phyloP scores from a whole-genome alignment of 1,140 invertebrate genomes.

The Elysia chlorotica region DNA sequence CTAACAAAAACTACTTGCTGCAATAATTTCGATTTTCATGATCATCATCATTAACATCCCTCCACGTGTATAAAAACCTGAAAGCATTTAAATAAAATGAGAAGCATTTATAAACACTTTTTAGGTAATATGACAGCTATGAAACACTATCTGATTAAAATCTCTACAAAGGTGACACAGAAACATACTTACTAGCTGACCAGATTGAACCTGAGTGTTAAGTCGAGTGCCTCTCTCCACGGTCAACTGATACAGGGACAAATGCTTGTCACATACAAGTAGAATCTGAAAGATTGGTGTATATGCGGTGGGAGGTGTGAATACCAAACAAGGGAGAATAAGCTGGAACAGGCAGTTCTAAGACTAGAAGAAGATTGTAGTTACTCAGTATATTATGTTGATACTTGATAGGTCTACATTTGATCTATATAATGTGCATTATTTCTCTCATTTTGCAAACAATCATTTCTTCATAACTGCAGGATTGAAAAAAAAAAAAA shows the following conservation, averaged over 20 bases:
- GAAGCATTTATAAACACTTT: background rate
- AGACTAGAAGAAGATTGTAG: no score
- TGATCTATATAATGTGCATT: background rate
- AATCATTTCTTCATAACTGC: no score
- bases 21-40: no score
- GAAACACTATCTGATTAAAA: background rate
- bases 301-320: no score
- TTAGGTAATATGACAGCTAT: background rate
- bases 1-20: no score
- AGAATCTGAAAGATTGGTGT: slow-evolving; percentile 38
- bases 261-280: slow-evolving; percentile 43
- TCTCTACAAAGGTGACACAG: background rate
- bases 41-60: no score
- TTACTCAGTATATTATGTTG: no score
- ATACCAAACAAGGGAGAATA: no score
- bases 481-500: no score
- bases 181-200: slow-evolving; percentile 24
- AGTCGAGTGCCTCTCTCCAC: slow-evolving; percentile 54
- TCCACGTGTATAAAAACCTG: background rate
- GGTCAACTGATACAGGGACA: slow-evolving; percentile 59
- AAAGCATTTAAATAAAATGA: background rate
- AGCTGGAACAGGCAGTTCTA: no score
- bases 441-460: background rate
- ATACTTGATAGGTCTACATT: background rate
- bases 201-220: slow-evolving; percentile 38